Evolutionary conservation across 2,797 vertebrate genomes (phyloP).

Genomic region (Syngnathus rostellatus): DNA sequence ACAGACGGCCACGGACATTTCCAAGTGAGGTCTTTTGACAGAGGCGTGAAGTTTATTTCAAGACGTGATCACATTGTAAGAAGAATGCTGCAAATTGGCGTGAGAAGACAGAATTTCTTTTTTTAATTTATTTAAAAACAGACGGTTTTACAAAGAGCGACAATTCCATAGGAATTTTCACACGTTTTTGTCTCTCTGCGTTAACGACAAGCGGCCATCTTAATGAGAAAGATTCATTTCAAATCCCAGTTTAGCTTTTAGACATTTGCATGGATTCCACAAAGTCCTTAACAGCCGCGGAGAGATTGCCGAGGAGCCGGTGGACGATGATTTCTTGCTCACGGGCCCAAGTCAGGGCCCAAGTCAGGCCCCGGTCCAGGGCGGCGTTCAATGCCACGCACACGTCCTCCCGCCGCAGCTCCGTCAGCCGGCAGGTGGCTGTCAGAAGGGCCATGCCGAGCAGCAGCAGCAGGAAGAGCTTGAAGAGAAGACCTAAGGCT

Average conservation of each 20-base stretch:
- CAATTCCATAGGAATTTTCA: slow-evolving; percentile 91
- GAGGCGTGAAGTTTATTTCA: background rate
- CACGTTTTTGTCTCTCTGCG: slow-evolving; percentile 16
- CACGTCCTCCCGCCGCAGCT: slow-evolving; percentile 71
- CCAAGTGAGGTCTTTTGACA: background rate
- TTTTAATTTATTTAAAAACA: slow-evolving; percentile 15
- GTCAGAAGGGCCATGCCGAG: slow-evolving; percentile 61
- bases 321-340: slow-evolving; percentile 71
- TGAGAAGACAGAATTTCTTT: slow-evolving; percentile 7
- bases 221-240: slow-evolving; percentile 23
- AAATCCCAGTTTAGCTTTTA: slow-evolving; percentile 42
- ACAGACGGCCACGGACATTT: background rate
- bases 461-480: slow-evolving; percentile 73
- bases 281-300: slow-evolving; percentile 48
- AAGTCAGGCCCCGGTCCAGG: slow-evolving; percentile 70
- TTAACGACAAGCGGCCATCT: slow-evolving; percentile 18
- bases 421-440: slow-evolving; percentile 73
- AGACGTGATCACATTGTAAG: background rate
- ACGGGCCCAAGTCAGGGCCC: slow-evolving; percentile 75
- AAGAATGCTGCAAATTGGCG: background rate
- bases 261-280: slow-evolving; percentile 56
- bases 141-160: slow-evolving; percentile 44
- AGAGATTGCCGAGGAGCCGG: slow-evolving; percentile 77
- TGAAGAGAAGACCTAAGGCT: slow-evolving; percentile 68
- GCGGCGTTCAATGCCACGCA: slow-evolving; percentile 74